phyloP scores from a whole-genome alignment of 2,113 vertebrate genomes.

The Nesogale talazaci region DNA sequence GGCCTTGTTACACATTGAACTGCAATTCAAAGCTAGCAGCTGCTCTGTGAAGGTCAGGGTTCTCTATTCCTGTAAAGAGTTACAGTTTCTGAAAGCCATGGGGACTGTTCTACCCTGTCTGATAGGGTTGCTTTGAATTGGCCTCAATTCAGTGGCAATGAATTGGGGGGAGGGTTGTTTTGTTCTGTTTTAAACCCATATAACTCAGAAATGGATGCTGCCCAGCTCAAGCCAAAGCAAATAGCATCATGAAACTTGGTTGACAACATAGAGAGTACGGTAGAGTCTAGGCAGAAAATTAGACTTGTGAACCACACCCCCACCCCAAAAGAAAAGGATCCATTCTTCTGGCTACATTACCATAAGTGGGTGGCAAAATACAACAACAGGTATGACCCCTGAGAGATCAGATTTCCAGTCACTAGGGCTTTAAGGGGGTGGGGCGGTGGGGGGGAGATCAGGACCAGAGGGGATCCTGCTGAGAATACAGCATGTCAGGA shows the following conservation, averaged over 20 bases:
- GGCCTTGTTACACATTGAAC: no score
- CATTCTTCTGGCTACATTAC: background rate
- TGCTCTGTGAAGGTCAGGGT: no score
- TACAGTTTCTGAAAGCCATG: no score
- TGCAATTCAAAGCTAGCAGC: no score
- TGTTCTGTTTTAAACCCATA: no score
- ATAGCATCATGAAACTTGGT: background rate
- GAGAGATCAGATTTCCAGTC: background rate
- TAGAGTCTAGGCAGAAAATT: no score
- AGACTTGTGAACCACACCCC: background rate
- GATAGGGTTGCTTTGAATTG: no score
- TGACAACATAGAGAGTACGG: background rate
- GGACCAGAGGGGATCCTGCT: background rate
- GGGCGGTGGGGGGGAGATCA: no score
- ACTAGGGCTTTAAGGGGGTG: background rate
- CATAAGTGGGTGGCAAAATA: background rate
- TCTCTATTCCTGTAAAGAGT: no score
- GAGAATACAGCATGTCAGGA: background rate
- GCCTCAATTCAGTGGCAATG: no score
- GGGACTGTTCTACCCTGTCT: no score
- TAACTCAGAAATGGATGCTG: background rate
- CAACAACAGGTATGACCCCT: background rate
- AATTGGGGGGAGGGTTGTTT: no score
- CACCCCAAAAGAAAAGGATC: background rate
- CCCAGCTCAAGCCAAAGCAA: rapidly evolving